Conservation (phyloP, 2,888 invertebrate species). For the Melieria picta region DNA sequence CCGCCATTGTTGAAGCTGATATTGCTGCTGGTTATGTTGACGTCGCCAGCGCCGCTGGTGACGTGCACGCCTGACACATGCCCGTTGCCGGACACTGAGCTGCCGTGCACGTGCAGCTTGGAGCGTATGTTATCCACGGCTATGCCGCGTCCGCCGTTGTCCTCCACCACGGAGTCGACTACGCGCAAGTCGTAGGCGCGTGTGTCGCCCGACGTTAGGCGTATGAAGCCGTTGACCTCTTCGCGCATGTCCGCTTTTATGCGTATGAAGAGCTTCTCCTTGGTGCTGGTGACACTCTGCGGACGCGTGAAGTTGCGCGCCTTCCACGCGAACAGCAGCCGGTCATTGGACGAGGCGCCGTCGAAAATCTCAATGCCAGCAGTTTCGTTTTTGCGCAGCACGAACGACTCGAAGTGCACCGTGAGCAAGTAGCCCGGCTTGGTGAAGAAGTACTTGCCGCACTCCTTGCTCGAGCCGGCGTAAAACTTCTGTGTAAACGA, state of each 20-base stretch:
- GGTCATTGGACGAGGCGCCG: conserved; percentile 77
- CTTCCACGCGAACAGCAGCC: conserved; percentile 75
- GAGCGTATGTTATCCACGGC: conserved; percentile 91
- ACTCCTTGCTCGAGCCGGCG: conserved; percentile 75
- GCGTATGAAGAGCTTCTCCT: conserved; percentile 81
- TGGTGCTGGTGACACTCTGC: conserved; percentile 85
- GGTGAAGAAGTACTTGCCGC: conserved; percentile 83
- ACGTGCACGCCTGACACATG: conserved; percentile 93
- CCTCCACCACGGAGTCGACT: conserved; percentile 82
- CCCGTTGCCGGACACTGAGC: conserved; percentile 85
- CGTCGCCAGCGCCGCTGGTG: conserved; percentile 89
- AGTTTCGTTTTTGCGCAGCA: conserved; percentile 79
- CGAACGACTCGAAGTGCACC: conserved; percentile 83
- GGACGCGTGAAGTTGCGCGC: conserved; percentile 88
- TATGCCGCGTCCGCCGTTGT: conserved; percentile 95
- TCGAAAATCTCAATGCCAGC: conserved; percentile 82
- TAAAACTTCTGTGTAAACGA: conserved; percentile 83
- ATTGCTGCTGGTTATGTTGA: conserved; percentile 90
- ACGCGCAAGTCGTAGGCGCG: conserved; percentile 89
- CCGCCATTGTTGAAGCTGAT: conserved; percentile 93
- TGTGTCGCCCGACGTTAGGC: conserved; percentile 79
- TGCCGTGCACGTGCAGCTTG: conserved; percentile 84
- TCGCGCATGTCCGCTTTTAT: conserved; percentile 80
- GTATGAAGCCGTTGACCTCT: conserved; percentile 80
- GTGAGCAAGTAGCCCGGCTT: conserved; percentile 83